Percentiles rank a stretch among this genome's conserved stretches.
Evolutionary conservation across 2,113 vertebrate genomes (phyloP).

Genomic region (Strix aluco): DNA sequence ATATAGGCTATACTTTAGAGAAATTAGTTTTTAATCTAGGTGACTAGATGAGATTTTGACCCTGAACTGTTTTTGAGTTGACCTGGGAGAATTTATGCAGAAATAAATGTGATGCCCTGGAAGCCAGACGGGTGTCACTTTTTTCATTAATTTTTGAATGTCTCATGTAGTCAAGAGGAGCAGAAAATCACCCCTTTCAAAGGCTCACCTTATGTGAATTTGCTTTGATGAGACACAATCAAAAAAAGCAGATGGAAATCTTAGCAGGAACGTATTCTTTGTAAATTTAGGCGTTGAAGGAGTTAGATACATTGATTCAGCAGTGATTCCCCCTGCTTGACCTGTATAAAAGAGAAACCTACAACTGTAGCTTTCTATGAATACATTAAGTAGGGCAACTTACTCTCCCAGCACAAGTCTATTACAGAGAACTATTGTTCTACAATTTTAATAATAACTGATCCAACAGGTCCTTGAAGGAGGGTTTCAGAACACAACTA

Average conservation of each 20-base stretch:
- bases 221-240: slow-evolving; percentile 85
- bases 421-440: slow-evolving; percentile 33
- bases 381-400: slow-evolving; percentile 71
- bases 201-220: slow-evolving; percentile 77
- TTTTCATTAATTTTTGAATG: slow-evolving; percentile 86
- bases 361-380: slow-evolving; percentile 77
- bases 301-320: slow-evolving; percentile 77
- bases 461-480: slow-evolving; percentile 26
- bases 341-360: slow-evolving; percentile 81
- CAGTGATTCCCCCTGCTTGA: slow-evolving; percentile 83
- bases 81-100: slow-evolving; percentile 87
- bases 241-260: slow-evolving; percentile 76
- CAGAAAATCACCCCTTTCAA: slow-evolving; percentile 79
- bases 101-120: slow-evolving; percentile 77
- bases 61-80: slow-evolving; percentile 80
- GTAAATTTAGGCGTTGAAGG: slow-evolving; percentile 68
- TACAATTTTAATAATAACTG: slow-evolving; percentile 30
- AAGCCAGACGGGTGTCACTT: slow-evolving; percentile 77
- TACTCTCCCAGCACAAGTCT: not conserved
- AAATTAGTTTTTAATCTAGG: slow-evolving; percentile 97
- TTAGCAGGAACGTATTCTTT: slow-evolving; percentile 75
- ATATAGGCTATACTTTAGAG: slow-evolving; percentile 80
- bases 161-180: slow-evolving; percentile 73
- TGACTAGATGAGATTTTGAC: slow-evolving; percentile 93
- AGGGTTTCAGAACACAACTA: not conserved